These are phyloP conservation scores for Phyllopteryx taeniolatus DNA, from an alignment of 2,113 vertebrate species.

Conservation along the genomic window DNA sequence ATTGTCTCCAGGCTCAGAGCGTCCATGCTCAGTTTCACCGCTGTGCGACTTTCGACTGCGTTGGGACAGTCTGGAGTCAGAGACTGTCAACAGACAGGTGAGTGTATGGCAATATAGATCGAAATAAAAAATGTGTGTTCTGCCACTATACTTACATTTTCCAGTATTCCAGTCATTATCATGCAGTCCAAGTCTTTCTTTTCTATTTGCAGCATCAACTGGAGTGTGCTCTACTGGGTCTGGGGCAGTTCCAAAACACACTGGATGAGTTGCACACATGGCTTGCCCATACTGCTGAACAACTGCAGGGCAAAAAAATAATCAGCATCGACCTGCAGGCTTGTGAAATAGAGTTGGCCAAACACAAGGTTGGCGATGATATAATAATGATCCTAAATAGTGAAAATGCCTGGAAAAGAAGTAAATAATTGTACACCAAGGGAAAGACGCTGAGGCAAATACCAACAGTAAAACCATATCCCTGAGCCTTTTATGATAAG, in stretches of 20 bases:
- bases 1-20: conserved; percentile 61
- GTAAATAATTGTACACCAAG: not conserved
- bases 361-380: conserved; percentile 80
- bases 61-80: conserved; percentile 83
- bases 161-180: not conserved
- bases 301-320: conserved; percentile 68
- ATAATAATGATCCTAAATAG: not conserved
- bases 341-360: conserved; percentile 88
- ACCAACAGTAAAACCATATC: not conserved
- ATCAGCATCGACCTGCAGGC: conserved; percentile 81
- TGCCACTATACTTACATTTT: not conserved
- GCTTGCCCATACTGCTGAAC: conserved; percentile 75
- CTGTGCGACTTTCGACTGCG: conserved; percentile 77
- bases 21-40: conserved; percentile 41
- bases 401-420: not conserved
- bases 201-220: conserved; percentile 75
- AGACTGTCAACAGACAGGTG: conserved; percentile 82
- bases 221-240: conserved; percentile 81
- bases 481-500: not conserved
- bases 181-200: not conserved
- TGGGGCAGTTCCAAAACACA: conserved; percentile 87
- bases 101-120: not conserved
- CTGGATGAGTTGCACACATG: conserved; percentile 82
- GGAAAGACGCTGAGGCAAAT: not conserved
- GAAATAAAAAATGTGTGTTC: not conserved